phyloP scores from a whole-genome alignment of 2,888 invertebrate genomes.

The Microctonus brassicae region DNA sequence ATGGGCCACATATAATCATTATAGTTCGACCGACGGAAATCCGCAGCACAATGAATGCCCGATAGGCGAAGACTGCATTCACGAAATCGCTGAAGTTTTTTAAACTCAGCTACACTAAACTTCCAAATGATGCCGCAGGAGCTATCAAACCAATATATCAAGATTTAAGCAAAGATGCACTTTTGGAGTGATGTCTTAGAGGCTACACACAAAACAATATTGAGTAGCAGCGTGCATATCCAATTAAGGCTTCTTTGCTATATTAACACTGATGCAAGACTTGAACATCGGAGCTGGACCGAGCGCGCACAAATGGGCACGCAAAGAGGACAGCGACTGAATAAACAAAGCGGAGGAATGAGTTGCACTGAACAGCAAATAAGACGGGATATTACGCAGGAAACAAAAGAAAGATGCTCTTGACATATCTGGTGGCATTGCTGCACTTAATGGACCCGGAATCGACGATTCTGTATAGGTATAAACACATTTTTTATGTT shows the following conservation, averaged over 20 bases:
- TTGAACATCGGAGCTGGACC: constrained; percentile 22
- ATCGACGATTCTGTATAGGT: constrained; percentile 49
- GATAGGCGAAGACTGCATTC: constrained; percentile 36
- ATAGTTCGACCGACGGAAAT: constrained; percentile 46
- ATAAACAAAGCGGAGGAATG: background rate
- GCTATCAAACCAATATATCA: constrained; percentile 41
- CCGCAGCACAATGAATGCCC: constrained; percentile 48
- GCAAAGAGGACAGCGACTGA: background rate
- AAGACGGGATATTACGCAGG: constrained; percentile 46
- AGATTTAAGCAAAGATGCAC: constrained; percentile 39
- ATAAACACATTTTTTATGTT: no score
- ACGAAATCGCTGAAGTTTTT: constrained; percentile 31
- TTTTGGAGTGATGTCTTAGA: constrained; percentile 39
- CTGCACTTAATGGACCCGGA: constrained; percentile 46
- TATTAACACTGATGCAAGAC: constrained; percentile 37
- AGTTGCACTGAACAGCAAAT: background rate
- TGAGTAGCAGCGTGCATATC: constrained; percentile 50
- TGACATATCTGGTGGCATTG: constrained; percentile 44
- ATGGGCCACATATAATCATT: constrained; percentile 48
- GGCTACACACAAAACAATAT: constrained; percentile 43
- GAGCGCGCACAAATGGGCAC: constrained; percentile 29
- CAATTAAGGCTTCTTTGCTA: constrained; percentile 51
- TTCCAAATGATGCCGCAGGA: constrained; percentile 29
- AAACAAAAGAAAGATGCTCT: constrained; percentile 49
- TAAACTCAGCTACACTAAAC: constrained; percentile 39